These are phyloP conservation scores for Parochlus steinenii DNA, from an alignment of 2,888 invertebrate species.

Conservation along the genomic window DNA sequence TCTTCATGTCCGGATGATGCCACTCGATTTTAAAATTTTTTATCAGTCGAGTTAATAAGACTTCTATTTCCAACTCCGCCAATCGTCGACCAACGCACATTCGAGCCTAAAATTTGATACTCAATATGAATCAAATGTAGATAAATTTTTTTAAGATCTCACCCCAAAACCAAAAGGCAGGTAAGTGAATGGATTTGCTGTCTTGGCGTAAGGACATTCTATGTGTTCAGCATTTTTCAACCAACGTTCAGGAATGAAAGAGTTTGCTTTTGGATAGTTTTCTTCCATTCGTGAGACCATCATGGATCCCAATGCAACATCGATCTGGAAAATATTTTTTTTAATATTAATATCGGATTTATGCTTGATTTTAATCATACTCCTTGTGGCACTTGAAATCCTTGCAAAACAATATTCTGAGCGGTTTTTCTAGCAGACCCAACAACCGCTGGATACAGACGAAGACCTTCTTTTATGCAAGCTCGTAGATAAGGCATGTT, in stretches of 20 bases:
- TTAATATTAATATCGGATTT: constrained; percentile 31
- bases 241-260: constrained; percentile 67
- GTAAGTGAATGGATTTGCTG: constrained; percentile 6
- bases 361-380: no score
- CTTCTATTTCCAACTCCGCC: constrained; percentile 51
- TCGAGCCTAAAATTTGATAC: constrained; percentile 46
- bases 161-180: constrained; percentile 39
- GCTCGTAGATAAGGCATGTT: constrained; percentile 46
- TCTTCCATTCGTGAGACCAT: no score
- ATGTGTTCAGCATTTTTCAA: constrained; percentile 21
- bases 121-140: no score
- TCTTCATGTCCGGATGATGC: constrained; percentile 10
- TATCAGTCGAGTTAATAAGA: constrained; percentile 26
- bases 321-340: constrained; percentile 56
- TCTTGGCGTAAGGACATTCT: constrained; percentile 12
- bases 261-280: constrained; percentile 42
- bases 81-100: constrained; percentile 53
- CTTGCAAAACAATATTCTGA: constrained; percentile 40
- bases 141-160: no score
- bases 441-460: constrained; percentile 40
- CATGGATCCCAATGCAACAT: no score
- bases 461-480: constrained; percentile 52
- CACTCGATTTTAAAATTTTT: constrained; percentile 29
- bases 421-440: constrained; percentile 36
- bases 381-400: constrained; percentile 42